Evolutionary conservation across 2,888 invertebrate species (phyloP).

Genomic region (Calameuta idolon): DNA sequence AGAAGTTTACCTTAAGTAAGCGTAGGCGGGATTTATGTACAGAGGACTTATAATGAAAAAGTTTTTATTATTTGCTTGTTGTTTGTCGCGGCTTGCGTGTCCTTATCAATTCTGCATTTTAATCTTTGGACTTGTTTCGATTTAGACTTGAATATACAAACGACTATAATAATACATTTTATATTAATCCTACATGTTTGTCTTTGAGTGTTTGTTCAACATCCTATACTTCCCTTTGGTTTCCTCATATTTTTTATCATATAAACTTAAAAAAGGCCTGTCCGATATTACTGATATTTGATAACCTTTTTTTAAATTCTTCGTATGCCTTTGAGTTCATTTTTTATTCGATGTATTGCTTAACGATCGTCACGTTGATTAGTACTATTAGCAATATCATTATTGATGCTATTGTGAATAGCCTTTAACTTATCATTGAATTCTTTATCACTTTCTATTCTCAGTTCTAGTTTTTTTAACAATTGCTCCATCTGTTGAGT

Average conservation of each 20-base stretch:
- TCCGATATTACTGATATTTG: not conserved
- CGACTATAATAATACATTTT: conserved; percentile 65
- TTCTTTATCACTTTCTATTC: not conserved
- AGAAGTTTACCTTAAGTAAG: not conserved
- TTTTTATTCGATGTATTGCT: not conserved
- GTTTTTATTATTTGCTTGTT: conserved; percentile 48
- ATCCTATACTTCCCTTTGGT: conserved; percentile 5
- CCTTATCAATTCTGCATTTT: conserved; percentile 43
- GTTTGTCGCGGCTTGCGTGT: conserved; percentile 45
- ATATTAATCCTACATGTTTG: conserved; percentile 60
- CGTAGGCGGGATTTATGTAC: conserved; percentile 40
- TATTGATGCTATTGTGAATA: conserved; percentile 1
- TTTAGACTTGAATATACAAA: conserved; percentile 56
- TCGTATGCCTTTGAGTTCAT: not conserved
- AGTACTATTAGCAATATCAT: not conserved
- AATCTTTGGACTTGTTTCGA: conserved; percentile 42
- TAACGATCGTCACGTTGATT: not conserved
- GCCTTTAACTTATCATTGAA: conserved; percentile 13
- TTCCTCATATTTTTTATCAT: not conserved
- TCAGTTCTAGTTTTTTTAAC: not conserved
- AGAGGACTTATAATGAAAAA: conserved; percentile 44
- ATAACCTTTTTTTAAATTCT: not conserved
- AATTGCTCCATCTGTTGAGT: not conserved
- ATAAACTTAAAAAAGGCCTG: not conserved
- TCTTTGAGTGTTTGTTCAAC: conserved; percentile 38